These are phyloP conservation scores for Galeruca laticollis DNA, from an alignment of 2,888 invertebrate genomes.

Conservation along the genomic window DNA sequence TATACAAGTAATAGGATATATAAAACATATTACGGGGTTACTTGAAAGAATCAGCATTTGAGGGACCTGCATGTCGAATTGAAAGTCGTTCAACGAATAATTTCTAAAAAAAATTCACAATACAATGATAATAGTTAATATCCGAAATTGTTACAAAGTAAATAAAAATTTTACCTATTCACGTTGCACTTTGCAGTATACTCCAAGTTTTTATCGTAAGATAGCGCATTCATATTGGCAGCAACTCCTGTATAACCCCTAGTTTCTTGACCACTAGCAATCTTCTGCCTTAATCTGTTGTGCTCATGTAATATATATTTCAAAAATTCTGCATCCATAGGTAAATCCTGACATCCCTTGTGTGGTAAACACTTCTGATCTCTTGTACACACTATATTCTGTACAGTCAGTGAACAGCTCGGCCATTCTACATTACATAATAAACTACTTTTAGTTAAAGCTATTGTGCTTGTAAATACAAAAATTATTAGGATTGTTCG, in stretches of 20 bases:
- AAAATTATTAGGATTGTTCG: neutral
- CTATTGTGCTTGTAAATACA: neutral
- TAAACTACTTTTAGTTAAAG: neutral
- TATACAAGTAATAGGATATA: too few species aligned
- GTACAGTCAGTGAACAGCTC: conserved; percentile 3
- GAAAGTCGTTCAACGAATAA: too few species aligned
- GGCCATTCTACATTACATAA: conserved; percentile 33
- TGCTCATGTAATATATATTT: conserved; percentile 37
- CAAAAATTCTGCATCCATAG: conserved; percentile 24
- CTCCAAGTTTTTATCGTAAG: conserved; percentile 49
- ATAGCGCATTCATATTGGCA: conserved; percentile 40
- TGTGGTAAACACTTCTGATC: conserved; percentile 17
- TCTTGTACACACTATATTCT: conserved; percentile 33
- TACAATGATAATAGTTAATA: too few species aligned
- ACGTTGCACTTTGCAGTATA: conserved; percentile 48
- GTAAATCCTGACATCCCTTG: conserved; percentile 28
- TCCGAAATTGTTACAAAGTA: too few species aligned
- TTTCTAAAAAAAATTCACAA: too few species aligned
- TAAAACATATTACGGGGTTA: too few species aligned
- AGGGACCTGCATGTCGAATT: too few species aligned
- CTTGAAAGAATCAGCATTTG: too few species aligned
- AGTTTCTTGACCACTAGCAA: conserved; percentile 41
- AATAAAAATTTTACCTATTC: conserved; percentile 30
- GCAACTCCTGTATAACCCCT: conserved; percentile 35
- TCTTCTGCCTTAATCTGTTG: conserved; percentile 36